These are phyloP conservation scores for Charaxes varanes DNA, from an alignment of 1,140 invertebrate genomes.

Conservation along the genomic window DNA sequence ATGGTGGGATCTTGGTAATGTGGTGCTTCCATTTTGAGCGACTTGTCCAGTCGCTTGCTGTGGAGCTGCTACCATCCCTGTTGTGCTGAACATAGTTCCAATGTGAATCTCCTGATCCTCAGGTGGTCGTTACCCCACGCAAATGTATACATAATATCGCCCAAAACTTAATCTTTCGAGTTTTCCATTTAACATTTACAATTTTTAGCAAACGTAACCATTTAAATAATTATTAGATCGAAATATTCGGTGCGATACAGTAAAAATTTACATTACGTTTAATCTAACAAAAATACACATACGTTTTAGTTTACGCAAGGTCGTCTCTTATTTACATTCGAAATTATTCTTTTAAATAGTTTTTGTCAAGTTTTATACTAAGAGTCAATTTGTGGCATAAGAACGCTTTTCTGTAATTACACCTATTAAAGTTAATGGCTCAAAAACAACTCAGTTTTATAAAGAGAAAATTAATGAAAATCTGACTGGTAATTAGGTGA, in stretches of 20 bases:
- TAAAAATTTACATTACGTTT: conserved; percentile 14
- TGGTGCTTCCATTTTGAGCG: conserved; percentile 60
- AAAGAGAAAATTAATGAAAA: conserved; percentile 33
- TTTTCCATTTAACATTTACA: conserved; percentile 30
- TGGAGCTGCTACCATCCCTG: conserved; percentile 60
- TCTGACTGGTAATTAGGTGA: conserved; percentile 11
- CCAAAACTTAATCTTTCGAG: conserved; percentile 32
- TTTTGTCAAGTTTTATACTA: neutral
- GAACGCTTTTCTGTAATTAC: conserved; percentile 2
- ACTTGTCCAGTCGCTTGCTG: conserved; percentile 56
- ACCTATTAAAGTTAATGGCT: neutral
- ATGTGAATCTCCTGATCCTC: conserved; percentile 45
- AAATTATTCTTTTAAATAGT: neutral
- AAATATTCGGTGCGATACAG: no score
- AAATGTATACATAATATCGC: conserved; percentile 64
- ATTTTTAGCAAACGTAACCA: conserved; percentile 7
- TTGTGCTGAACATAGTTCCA: conserved; percentile 61
- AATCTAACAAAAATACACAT: conserved; percentile 27
- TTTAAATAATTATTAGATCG: no score
- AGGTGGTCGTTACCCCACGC: conserved; percentile 58
- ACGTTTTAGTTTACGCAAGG: conserved; percentile 40
- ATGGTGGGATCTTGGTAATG: conserved; percentile 69
- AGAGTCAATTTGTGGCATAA: neutral
- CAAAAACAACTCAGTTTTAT: conserved; percentile 45
- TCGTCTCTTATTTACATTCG: conserved; percentile 29